These are phyloP conservation scores for Dynastes hyllus DNA, from an alignment of 2,888 invertebrate species.

Conservation along the genomic window DNA sequence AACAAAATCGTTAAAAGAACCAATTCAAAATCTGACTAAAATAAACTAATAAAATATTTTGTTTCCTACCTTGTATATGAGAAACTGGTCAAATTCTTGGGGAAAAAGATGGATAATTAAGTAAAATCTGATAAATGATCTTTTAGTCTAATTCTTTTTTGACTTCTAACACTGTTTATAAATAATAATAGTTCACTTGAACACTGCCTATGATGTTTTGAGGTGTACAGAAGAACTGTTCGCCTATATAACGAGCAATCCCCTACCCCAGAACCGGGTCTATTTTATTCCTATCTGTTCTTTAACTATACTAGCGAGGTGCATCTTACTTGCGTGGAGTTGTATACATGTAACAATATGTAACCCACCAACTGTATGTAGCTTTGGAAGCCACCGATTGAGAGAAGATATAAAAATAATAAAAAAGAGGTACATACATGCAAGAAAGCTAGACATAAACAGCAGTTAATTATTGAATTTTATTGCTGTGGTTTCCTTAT, in stretches of 20 bases:
- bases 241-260: slow-evolving; percentile 53
- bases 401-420: no score
- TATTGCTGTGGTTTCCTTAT: no score
- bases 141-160: not conserved
- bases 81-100: slow-evolving; percentile 25
- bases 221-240: slow-evolving; percentile 52
- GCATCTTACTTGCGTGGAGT: slow-evolving; percentile 42
- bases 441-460: no score
- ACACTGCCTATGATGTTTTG: slow-evolving; percentile 56
- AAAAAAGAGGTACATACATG: no score
- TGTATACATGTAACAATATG: no score
- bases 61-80: not conserved
- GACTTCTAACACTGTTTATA: slow-evolving; percentile 22
- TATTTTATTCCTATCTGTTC: slow-evolving; percentile 53
- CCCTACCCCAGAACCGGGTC: slow-evolving; percentile 51
- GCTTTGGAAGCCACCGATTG: no score
- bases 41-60: not conserved
- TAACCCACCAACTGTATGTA: no score
- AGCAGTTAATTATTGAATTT: no score
- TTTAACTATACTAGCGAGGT: slow-evolving; percentile 53
- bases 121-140: not conserved
- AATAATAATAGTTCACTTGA: slow-evolving; percentile 52
- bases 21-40: not conserved
- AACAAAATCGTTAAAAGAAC: no score
- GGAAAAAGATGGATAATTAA: slow-evolving; percentile 20